phyloP scores from a whole-genome alignment of 2,113 vertebrate genomes.

The Tauraco erythrolophus region DNA sequence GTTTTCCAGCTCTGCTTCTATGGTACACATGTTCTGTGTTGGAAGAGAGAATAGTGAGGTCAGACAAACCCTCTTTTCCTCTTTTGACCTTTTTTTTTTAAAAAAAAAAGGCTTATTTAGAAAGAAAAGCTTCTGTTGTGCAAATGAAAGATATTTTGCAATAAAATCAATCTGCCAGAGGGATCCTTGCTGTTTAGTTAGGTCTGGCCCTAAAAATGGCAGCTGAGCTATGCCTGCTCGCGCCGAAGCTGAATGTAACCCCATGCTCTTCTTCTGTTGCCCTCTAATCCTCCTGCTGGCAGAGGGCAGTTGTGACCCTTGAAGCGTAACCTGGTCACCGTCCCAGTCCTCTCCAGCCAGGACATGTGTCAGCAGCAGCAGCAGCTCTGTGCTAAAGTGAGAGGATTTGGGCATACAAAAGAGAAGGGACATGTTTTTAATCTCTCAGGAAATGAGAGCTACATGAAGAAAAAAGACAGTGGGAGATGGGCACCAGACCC shows the following conservation, averaged over 20 bases:
- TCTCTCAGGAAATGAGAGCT: not conserved
- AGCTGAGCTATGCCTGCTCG: not conserved
- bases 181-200: not conserved
- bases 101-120: not conserved
- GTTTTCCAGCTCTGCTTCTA: constrained; percentile 93
- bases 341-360: not conserved
- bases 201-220: not conserved
- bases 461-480: not conserved
- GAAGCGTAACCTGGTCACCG: not conserved
- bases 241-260: not conserved
- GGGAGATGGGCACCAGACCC: accelerated
- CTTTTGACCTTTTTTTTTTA: not conserved
- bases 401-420: no score
- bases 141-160: not conserved
- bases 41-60: not conserved
- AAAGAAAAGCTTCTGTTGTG: not conserved
- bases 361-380: not conserved
- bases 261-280: not conserved
- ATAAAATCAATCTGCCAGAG: not conserved
- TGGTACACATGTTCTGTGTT: constrained; percentile 91
- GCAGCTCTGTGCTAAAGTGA: not conserved
- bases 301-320: not conserved
- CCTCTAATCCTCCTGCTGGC: not conserved
- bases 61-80: not conserved
- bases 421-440: not conserved